Evolutionary conservation across 2,797 vertebrate genomes (phyloP), one percentile per base, ranked within the genome.

Genomic region (Hydrophis major): DNA sequence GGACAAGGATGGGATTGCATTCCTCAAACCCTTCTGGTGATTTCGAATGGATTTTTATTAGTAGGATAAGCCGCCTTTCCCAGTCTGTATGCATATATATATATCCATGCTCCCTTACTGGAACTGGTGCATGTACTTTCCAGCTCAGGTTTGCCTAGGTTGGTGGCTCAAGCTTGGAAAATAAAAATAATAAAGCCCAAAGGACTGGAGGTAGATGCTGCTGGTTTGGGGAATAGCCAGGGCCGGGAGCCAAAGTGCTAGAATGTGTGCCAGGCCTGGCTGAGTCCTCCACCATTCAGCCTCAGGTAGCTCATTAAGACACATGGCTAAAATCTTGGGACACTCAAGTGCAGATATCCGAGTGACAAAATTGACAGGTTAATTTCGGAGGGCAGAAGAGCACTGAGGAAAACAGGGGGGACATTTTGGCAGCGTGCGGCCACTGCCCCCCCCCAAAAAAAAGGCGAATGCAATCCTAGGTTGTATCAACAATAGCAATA

Each of bases 1-100:
- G 94, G 94, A 89, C 90, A 92, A 94, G 94, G 90, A 78, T 92
- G 96, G 94, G 94, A 95, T 94, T 94, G 94, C 47, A 4, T 96
- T 96, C 88, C 83, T 96, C 0, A 0, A 95, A 91, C 0, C 2
- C 57, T 3, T 14, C 91, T 93, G 91, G 42, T 50, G 86, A 91
- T 90, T 63, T 87, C 66, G 87, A 93, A 47, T 32, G 25, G 25
- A 11, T 89, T 87, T 93, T 61, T 69, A 66, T 87, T 93, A 22
- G n/a, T 42, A 37, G 57, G 53, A 37, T 93, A 37, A 60, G 18
- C 60, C 56, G 74, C 69, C 28, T 22, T 20, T 27, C 37, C 53
- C 37, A 90, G 20, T 32, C 55, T 27, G n/a, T 93, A 53, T 6
- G 53, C n/a, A 12, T 63, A 47, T 5, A 47, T 5, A 47, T 5